phyloP scores from a whole-genome alignment of 2,888 invertebrate species.

The Lysandra coridon region DNA sequence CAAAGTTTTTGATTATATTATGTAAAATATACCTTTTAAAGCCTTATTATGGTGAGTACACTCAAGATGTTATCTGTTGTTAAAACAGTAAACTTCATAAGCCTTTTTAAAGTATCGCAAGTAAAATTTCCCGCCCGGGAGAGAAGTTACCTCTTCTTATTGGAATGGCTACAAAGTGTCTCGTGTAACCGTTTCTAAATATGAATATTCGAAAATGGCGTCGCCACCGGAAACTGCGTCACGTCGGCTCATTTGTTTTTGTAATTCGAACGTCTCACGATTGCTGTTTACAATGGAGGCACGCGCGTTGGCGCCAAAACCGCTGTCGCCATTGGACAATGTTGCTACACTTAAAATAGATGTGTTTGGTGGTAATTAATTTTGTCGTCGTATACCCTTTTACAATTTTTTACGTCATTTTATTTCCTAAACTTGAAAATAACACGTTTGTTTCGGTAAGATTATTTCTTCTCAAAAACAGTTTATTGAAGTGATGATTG shows the following conservation, averaged over 20 bases:
- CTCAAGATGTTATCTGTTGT: too few species aligned
- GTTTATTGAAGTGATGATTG: too few species aligned
- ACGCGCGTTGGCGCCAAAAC: conserved; percentile 72
- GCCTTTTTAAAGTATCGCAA: not conserved
- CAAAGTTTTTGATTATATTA: too few species aligned
- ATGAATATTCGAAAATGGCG: conserved; percentile 53
- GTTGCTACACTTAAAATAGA: conserved; percentile 72
- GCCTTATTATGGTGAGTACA: too few species aligned
- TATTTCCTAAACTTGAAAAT: not conserved
- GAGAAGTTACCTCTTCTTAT: conserved; percentile 11
- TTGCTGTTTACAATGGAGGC: conserved; percentile 71
- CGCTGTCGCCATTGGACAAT: conserved; percentile 71
- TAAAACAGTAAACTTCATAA: not conserved
- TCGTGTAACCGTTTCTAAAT: conserved; percentile 35
- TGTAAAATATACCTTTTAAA: too few species aligned
- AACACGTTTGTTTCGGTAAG: too few species aligned
- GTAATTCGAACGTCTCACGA: conserved; percentile 72
- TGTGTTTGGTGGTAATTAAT: conserved; percentile 33
- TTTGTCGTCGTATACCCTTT: not conserved
- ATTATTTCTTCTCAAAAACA: too few species aligned
- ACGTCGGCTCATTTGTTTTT: conserved; percentile 73
- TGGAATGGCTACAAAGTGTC: conserved; percentile 33
- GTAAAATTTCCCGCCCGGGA: not conserved
- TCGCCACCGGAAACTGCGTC: conserved; percentile 76
- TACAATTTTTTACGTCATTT: not conserved